These are phyloP conservation scores for Cyphomyrus plagiostoma DNA, from an alignment of 2,113 vertebrate species.

Conservation along the genomic window DNA sequence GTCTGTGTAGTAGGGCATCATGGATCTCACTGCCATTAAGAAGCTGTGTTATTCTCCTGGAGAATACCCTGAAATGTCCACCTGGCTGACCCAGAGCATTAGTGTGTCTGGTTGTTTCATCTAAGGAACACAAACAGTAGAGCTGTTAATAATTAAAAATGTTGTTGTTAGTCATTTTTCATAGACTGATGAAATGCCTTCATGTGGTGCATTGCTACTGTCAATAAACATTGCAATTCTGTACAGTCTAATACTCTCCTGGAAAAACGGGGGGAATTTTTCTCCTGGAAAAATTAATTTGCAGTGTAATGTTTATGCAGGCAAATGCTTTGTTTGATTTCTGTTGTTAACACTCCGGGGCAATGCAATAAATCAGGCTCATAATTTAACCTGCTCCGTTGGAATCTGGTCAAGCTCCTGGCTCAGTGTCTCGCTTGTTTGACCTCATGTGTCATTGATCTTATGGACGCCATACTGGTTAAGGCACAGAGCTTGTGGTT, in stretches of 20 bases:
- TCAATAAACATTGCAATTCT: neutral
- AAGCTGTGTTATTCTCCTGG: neutral
- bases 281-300: constrained; percentile 3
- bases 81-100: neutral
- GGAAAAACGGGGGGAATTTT: neutral
- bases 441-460: neutral
- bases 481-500: neutral
- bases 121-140: neutral
- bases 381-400: neutral
- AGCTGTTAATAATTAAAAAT: constrained; percentile 1
- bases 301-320: neutral
- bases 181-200: neutral
- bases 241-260: neutral
- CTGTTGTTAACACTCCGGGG: neutral
- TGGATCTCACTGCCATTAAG: neutral
- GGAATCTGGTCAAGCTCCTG: neutral
- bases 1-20: neutral
- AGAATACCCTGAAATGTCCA: neutral
- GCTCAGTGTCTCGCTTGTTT: neutral
- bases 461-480: neutral
- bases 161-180: neutral
- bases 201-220: neutral
- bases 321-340: neutral
- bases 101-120: neutral
- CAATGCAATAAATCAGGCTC: neutral